phyloP scores from a whole-genome alignment of 2,797 vertebrate species.

The Emys orbicularis region DNA sequence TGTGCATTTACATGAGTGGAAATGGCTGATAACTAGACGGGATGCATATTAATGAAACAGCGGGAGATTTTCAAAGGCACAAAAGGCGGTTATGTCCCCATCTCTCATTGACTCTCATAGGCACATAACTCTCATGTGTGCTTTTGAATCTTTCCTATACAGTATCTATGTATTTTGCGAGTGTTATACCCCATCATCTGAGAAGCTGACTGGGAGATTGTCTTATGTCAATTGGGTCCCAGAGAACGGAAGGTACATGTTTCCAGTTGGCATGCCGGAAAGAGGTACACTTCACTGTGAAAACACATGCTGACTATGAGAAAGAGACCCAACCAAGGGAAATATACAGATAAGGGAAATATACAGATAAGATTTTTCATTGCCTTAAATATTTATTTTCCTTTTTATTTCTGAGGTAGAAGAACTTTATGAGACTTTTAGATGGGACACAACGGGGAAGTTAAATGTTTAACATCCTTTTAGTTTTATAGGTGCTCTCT shows the following conservation, averaged over 20 bases:
- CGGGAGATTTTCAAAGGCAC: background rate
- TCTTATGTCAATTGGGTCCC: background rate
- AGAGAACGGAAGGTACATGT: background rate
- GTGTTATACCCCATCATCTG: background rate
- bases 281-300: background rate
- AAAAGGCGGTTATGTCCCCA: background rate
- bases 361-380: rapidly evolving
- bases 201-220: background rate
- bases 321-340: background rate
- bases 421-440: background rate
- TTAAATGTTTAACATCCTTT: background rate
- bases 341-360: background rate
- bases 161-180: background rate
- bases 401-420: background rate
- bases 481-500: background rate
- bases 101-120: background rate
- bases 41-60: background rate
- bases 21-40: background rate
- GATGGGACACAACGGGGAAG: background rate
- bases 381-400: background rate
- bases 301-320: background rate
- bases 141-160: background rate
- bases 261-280: background rate
- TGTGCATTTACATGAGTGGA: background rate
- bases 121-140: background rate